phyloP scores from a whole-genome alignment of 2,113 vertebrate species.

The Pipra filicauda region DNA sequence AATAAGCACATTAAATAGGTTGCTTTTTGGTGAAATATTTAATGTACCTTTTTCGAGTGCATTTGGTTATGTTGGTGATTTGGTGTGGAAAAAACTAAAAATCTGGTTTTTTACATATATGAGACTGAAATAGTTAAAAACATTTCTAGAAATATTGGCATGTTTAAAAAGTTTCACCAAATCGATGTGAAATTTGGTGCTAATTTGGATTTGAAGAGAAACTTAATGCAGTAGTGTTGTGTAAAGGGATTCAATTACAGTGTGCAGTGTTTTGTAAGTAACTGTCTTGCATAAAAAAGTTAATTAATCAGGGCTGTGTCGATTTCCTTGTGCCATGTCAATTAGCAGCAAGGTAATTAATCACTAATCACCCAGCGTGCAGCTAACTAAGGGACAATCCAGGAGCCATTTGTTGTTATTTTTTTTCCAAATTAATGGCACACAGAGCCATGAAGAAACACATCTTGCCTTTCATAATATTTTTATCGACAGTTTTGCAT shows the following conservation, averaged over 20 bases:
- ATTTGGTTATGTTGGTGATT: background rate
- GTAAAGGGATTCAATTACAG: slow-evolving; percentile 79
- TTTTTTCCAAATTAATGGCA: slow-evolving; percentile 74
- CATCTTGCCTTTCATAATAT: slow-evolving; percentile 80
- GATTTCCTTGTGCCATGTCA: slow-evolving; percentile 83
- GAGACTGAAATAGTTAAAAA: background rate
- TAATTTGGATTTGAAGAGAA: slow-evolving; percentile 69
- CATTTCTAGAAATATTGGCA: background rate
- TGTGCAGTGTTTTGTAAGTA: slow-evolving; percentile 77
- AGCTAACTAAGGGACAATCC: slow-evolving; percentile 76
- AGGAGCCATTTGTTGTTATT: slow-evolving; percentile 73
- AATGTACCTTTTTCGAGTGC: background rate
- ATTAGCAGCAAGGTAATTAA: slow-evolving; percentile 87
- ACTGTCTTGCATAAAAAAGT: slow-evolving; percentile 80
- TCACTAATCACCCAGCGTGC: slow-evolving; percentile 82
- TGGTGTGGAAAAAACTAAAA: background rate
- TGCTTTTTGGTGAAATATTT: background rate
- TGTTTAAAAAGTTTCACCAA: background rate
- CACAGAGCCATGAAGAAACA: slow-evolving; percentile 69
- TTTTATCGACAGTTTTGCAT: slow-evolving; percentile 81
- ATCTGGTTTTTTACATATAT: background rate
- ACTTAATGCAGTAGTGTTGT: slow-evolving; percentile 67
- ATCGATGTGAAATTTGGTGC: slow-evolving; percentile 47
- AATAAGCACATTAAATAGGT: background rate
- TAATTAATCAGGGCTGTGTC: slow-evolving; percentile 89